A percentile compares a stretch with the other conserved stretches of the same genome.
These are phyloP conservation scores for Dolichoris vasculosae DNA, from an alignment of 1,140 invertebrate genomes.

Conservation along the genomic window DNA sequence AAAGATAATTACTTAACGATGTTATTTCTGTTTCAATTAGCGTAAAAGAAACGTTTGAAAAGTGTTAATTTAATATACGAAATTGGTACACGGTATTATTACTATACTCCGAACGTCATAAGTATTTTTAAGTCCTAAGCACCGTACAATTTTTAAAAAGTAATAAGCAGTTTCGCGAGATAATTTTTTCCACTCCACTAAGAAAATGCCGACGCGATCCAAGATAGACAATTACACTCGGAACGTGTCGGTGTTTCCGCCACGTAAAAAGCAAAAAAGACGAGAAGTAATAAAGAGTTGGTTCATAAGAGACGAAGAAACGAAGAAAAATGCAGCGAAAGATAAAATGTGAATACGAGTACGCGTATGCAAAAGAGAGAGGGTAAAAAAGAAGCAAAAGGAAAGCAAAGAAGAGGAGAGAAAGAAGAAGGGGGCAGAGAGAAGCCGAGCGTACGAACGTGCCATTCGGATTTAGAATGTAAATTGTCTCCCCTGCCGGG, in stretches of 20 bases:
- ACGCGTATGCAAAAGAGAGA: not conserved
- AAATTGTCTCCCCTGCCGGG: slow-evolving; percentile 31
- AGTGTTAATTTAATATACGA: not conserved
- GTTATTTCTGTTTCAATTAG: not conserved
- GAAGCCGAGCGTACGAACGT: not conserved
- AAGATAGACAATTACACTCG: not conserved
- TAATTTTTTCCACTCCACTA: not conserved
- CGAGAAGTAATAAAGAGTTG: not conserved
- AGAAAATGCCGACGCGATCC: not conserved
- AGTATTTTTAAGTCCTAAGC: not conserved
- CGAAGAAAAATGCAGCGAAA: not conserved
- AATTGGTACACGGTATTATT: not conserved
- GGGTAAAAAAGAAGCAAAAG: not conserved
- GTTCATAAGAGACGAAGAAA: not conserved
- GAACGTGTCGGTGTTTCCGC: not conserved
- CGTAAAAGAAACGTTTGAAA: not conserved
- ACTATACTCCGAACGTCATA: not conserved
- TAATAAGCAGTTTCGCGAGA: not conserved
- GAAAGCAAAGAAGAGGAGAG: not conserved
- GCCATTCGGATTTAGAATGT: slow-evolving; percentile 46
- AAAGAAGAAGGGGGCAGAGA: not conserved
- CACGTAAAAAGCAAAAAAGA: not conserved
- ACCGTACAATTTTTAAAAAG: not conserved
- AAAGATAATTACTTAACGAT: not conserved
- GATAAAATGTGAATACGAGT: slow-evolving; percentile 8